Evolutionary conservation across 1,140 invertebrate genomes (phyloP).

Genomic region (Dreissena rostriformis): DNA sequence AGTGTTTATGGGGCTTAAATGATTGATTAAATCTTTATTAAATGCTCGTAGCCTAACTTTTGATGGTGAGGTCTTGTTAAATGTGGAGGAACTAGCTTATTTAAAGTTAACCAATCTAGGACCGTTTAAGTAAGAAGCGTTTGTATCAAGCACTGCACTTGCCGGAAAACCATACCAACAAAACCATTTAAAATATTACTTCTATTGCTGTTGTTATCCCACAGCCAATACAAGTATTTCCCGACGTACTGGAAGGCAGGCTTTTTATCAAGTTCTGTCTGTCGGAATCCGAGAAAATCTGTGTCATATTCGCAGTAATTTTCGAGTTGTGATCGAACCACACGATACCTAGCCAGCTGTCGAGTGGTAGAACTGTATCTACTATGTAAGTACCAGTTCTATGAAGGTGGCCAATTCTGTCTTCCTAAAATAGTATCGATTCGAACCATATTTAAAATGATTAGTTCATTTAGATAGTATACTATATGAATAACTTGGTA

Average conservation of each 20-base stretch:
- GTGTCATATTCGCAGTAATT: background rate
- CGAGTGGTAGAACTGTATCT: background rate
- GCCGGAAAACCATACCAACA: too few species aligned
- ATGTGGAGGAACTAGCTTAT: too few species aligned
- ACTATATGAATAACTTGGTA: too few species aligned
- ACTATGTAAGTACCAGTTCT: background rate
- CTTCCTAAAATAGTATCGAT: background rate
- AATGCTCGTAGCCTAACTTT: too few species aligned
- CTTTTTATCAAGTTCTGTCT: background rate
- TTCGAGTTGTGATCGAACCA: background rate
- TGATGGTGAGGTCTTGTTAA: too few species aligned
- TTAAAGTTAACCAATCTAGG: too few species aligned
- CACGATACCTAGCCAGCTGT: conserved; percentile 24
- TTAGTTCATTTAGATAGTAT: too few species aligned
- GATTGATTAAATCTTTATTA: too few species aligned
- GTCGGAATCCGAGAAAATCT: background rate
- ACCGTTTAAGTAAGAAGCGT: too few species aligned
- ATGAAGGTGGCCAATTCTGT: background rate
- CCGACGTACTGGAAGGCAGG: background rate
- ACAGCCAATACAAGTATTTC: conserved; percentile 22
- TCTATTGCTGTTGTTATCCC: conserved; percentile 30
- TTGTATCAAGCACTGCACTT: too few species aligned
- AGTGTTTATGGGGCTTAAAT: too few species aligned
- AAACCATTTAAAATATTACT: background rate
- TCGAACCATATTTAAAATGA: background rate